These are phyloP conservation scores for Globia sparganii DNA, from an alignment of 2,888 invertebrate species.

Conservation along the genomic window DNA sequence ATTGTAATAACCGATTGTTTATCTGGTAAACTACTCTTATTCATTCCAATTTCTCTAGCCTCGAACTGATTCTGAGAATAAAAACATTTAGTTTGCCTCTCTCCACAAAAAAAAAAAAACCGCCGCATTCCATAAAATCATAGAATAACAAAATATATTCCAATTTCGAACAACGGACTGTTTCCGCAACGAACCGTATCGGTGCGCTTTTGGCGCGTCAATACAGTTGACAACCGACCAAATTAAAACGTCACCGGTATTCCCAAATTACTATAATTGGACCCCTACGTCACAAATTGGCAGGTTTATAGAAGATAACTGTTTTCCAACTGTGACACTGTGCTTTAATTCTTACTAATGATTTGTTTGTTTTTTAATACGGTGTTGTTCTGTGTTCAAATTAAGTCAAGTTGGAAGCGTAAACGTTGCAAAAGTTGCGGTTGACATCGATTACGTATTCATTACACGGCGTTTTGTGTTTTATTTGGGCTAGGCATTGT, in stretches of 20 bases:
- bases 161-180: constrained; percentile 59
- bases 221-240: constrained; percentile 59
- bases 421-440: constrained; percentile 64
- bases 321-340: constrained; percentile 47
- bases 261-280: constrained; percentile 47
- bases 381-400: constrained; percentile 40
- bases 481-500: constrained; percentile 61
- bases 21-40: constrained; percentile 1
- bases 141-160: constrained; percentile 56
- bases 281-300: constrained; percentile 32
- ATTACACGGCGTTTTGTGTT: constrained; percentile 67
- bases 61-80: constrained; percentile 26
- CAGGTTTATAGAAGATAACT: constrained; percentile 31
- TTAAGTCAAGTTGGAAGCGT: constrained; percentile 48
- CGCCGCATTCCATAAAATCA: constrained; percentile 43
- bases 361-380: constrained; percentile 35
- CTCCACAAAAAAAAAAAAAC: constrained; percentile 23
- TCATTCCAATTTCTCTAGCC: constrained; percentile 30
- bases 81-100: constrained; percentile 30
- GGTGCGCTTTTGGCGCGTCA: constrained; percentile 59
- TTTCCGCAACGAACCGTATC: constrained; percentile 66
- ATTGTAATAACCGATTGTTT: neutral
- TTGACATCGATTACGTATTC: constrained; percentile 74
- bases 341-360: constrained; percentile 18
- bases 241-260: constrained; percentile 55